Evolutionary conservation across 2,797 vertebrate species (phyloP).

Genomic region (Discoglossus pictus): DNA sequence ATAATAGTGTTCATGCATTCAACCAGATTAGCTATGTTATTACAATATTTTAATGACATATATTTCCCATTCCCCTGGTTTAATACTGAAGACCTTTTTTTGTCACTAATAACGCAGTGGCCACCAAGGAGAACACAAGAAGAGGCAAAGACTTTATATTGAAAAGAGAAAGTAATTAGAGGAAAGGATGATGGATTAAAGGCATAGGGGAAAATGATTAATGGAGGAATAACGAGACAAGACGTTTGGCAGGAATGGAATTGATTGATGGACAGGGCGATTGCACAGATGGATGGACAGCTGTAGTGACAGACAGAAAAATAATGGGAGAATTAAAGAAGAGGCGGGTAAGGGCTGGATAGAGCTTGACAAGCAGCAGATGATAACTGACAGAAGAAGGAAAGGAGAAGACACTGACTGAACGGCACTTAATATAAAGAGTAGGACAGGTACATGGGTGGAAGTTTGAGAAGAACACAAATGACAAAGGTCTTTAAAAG

Average conservation of each 20-base stretch:
- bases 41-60: too few relatives aligned
- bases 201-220: constrained; percentile 39
- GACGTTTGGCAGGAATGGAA: constrained; percentile 32
- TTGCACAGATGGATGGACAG: constrained; percentile 44
- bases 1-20: too few relatives aligned
- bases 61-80: too few relatives aligned
- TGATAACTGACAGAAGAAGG: constrained; percentile 20
- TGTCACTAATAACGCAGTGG: constrained; percentile 18
- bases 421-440: constrained; percentile 12
- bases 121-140: background rate
- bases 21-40: too few relatives aligned
- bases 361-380: constrained; percentile 28
- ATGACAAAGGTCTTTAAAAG: constrained; percentile 1
- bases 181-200: constrained; percentile 40
- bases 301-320: constrained; percentile 36
- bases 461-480: background rate
- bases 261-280: constrained; percentile 39
- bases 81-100: constrained; percentile 9
- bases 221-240: constrained; percentile 29
- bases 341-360: constrained; percentile 20
- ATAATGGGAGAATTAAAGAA: constrained; percentile 19
- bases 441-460: constrained; percentile 1
- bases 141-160: constrained; percentile 7
- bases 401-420: background rate
- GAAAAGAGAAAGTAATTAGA: constrained; percentile 37